phyloP scores from a whole-genome alignment of 2,797 vertebrate species.

The Gila robusta region DNA sequence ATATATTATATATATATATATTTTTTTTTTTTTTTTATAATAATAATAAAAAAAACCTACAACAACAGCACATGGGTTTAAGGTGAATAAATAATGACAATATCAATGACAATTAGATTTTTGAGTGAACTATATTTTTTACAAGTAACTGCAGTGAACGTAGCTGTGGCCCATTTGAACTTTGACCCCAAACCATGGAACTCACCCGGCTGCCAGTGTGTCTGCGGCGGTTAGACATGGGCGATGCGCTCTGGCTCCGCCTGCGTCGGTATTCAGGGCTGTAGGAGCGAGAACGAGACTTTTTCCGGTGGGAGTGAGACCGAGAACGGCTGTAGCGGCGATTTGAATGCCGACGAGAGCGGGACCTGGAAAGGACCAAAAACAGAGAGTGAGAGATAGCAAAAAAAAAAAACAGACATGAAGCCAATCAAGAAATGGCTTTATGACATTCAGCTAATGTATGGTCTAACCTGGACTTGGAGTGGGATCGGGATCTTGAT shows the following conservation, averaged over 20 bases:
- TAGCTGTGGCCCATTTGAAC: not conserved
- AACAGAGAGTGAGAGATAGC: not conserved
- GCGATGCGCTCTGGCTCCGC: conserved; percentile 91
- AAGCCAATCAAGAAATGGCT: not conserved
- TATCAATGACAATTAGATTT: not conserved
- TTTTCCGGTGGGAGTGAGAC: conserved; percentile 87
- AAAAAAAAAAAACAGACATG: not conserved
- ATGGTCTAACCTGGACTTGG: conserved; percentile 88
- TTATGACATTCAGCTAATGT: not conserved
- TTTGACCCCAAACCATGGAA: conserved; percentile 47
- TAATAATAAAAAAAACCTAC: too few relatives aligned
- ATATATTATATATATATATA: too few relatives aligned
- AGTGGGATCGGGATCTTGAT: conserved; percentile 89
- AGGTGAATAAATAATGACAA: not conserved
- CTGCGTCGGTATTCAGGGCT: conserved; percentile 87
- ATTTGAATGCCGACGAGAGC: conserved; percentile 86
- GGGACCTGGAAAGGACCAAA: conserved; percentile 79
- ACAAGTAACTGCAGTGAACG: not conserved
- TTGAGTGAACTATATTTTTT: not conserved
- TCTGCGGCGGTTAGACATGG: conserved; percentile 87
- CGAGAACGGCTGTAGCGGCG: conserved; percentile 87
- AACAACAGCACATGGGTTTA: not conserved
- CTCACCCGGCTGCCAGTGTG: conserved; percentile 90
- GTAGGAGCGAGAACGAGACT: conserved; percentile 89
- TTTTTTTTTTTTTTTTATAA: too few relatives aligned